Percentiles rank a stretch among this genome's conserved stretches.
Evolutionary conservation across 2,113 vertebrate genomes (phyloP).

Genomic region (Hyaena hyaena): DNA sequence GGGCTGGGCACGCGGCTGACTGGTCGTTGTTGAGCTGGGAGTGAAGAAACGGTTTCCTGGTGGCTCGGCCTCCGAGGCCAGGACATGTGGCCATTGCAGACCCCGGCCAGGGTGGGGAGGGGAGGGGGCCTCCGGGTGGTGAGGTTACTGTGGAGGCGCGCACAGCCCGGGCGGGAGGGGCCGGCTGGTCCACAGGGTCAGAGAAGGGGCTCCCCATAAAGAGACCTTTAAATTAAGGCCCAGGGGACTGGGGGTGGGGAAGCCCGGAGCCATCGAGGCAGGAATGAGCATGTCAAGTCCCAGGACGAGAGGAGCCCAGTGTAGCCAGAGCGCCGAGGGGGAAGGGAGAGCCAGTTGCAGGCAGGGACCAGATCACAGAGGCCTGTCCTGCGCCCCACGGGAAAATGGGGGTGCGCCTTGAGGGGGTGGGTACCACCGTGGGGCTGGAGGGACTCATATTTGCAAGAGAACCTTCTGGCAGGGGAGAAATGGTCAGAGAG

Average conservation of each 20-base stretch:
- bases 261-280: background rate
- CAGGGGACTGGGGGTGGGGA: background rate
- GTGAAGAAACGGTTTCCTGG: background rate
- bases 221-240: background rate
- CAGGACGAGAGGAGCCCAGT: background rate
- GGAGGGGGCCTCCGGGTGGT: no score
- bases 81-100: fast-evolving
- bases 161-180: background rate
- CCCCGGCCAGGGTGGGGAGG: no score
- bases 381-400: background rate
- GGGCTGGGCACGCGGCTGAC: background rate
- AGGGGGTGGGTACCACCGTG: no score
- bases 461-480: background rate
- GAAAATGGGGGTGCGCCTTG: fast-evolving
- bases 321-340: background rate
- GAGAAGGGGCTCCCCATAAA: background rate
- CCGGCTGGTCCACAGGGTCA: background rate
- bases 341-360: background rate
- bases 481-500: background rate
- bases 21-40: background rate
- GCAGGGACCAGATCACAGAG: fast-evolving
- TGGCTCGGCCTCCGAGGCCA: background rate
- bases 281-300: background rate
- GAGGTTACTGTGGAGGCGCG: background rate
- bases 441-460: background rate